phyloP scores from a whole-genome alignment of 2,888 invertebrate species.

The Cryptus armator region DNA sequence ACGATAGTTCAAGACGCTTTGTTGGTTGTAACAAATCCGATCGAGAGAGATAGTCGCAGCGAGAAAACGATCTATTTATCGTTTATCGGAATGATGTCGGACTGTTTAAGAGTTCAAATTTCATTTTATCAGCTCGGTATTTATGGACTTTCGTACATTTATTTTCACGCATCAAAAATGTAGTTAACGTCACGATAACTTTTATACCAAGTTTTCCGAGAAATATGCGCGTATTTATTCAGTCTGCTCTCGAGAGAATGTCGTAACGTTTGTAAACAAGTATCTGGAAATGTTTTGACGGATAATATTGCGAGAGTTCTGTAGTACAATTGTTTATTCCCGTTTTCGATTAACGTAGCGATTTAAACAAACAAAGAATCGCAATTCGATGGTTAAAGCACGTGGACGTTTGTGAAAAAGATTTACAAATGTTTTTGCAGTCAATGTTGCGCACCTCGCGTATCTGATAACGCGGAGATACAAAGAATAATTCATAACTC shows the following conservation, averaged over 20 bases:
- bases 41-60: not conserved
- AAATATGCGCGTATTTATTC: not conserved
- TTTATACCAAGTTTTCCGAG: not conserved
- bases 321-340: not conserved
- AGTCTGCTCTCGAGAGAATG: not conserved
- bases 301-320: not conserved
- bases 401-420: no score
- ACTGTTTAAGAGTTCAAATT: not conserved
- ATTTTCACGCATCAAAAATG: not conserved
- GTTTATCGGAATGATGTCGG: not conserved
- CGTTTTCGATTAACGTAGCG: not conserved
- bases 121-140: not conserved
- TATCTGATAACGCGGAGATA: no score
- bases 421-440: no score
- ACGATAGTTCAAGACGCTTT: conserved; percentile 50
- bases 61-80: not conserved
- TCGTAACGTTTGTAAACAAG: not conserved
- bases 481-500: no score
- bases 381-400: no score
- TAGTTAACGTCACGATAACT: not conserved
- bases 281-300: not conserved
- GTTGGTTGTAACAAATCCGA: not conserved
- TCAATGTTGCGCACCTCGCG: no score
- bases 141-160: not conserved
- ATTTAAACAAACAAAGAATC: not conserved